These are phyloP conservation scores for Troilus luridus DNA, from an alignment of 2,888 invertebrate species.

Conservation along the genomic window DNA sequence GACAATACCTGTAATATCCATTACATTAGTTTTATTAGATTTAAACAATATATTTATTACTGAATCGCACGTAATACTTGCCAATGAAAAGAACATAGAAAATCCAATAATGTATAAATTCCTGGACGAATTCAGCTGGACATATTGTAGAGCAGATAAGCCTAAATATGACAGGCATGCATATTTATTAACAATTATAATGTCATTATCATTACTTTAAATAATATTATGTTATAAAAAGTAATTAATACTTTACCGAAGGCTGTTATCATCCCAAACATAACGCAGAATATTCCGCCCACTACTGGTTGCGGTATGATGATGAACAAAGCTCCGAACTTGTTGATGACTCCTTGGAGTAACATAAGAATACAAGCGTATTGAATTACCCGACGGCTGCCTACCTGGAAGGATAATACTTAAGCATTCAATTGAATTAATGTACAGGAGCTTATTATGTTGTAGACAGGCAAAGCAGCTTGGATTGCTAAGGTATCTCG, in stretches of 20 bases:
- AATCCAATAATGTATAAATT: constrained; percentile 92
- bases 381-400: constrained; percentile 85
- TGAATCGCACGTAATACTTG: constrained; percentile 65
- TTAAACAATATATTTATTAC: neutral
- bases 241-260: constrained; percentile 74
- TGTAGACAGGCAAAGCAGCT: no score
- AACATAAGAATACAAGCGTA: constrained; percentile 83
- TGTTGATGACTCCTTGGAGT: constrained; percentile 81
- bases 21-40: neutral
- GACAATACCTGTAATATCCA: constrained; percentile 73
- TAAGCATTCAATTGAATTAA: no score
- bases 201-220: neutral
- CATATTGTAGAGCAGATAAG: constrained; percentile 83
- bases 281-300: constrained; percentile 85
- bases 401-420: constrained; percentile 74
- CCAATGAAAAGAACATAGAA: constrained; percentile 87
- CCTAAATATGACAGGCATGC: constrained; percentile 69
- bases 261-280: constrained; percentile 87
- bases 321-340: constrained; percentile 84
- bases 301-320: constrained; percentile 86
- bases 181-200: neutral
- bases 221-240: neutral
- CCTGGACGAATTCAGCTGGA: constrained; percentile 85
- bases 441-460: no score
- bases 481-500: no score